phyloP scores from a whole-genome alignment of 92 coral and sea anemone genomes.

The Siderastrea siderea region DNA sequence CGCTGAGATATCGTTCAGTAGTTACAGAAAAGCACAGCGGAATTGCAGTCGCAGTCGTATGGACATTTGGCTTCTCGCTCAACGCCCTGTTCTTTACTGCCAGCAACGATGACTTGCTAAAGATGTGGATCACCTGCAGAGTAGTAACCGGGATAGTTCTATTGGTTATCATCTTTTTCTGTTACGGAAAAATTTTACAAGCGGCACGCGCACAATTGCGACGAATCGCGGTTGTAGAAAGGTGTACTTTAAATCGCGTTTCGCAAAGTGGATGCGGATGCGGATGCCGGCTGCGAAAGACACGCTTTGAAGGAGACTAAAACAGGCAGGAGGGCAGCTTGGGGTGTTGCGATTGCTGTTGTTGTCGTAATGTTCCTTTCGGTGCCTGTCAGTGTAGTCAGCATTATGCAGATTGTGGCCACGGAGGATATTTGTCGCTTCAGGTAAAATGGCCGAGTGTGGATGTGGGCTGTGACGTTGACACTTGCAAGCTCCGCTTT shows the following conservation, averaged over 20 bases:
- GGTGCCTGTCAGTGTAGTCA: constrained; percentile 63
- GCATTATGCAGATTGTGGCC: constrained; percentile 58
- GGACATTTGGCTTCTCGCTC: constrained; percentile 62
- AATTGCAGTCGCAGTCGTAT: constrained; percentile 42
- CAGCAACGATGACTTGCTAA: constrained; percentile 48
- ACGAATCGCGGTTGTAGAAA: constrained; percentile 45
- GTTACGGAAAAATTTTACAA: constrained; percentile 65
- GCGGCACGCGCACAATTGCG: constrained; percentile 63
- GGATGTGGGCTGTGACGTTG: constrained; percentile 76
- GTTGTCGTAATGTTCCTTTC: constrained; percentile 55
- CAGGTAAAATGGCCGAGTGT: constrained; percentile 48
- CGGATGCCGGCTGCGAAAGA: constrained; percentile 10
- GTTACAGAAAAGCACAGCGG: constrained; percentile 61
- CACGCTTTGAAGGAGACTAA: constrained; percentile 37
- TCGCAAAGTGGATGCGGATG: neutral
- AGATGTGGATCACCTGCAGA: constrained; percentile 65
- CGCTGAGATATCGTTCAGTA: constrained; percentile 54
- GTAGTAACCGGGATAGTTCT: constrained; percentile 54
- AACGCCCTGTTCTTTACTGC: constrained; percentile 52
- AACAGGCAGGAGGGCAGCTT: constrained; percentile 75
- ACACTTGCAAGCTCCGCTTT: constrained; percentile 69
- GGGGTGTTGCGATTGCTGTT: constrained; percentile 77
- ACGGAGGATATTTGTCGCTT: constrained; percentile 45
- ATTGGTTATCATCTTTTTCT: constrained; percentile 46
- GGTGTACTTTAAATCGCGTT: neutral